Base-by-base conservation (phyloP, 2,113 vertebrate species). In the Hymenochirus boettgeri region DNA sequence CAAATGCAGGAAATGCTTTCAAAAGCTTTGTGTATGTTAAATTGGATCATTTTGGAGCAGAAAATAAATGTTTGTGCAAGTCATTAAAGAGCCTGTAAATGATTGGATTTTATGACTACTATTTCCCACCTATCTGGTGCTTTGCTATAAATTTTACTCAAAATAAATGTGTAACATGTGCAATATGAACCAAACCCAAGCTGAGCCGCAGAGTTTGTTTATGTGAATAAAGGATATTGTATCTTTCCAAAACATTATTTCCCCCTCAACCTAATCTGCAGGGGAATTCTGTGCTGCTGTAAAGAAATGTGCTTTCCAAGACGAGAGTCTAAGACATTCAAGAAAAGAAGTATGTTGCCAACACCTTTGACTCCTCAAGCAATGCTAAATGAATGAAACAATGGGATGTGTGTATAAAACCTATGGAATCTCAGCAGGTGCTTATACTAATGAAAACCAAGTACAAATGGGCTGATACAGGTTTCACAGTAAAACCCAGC, bases 111-210 rank as follows among this genome's bases (percentile, higher is more conserved):
- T 58, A 63, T 58, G 47, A 71, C 25, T 25, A 54, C 52, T 54
- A 60, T 33, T 71, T 60, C 65, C 33, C 55, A 59, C 47, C 54
- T 35, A 71, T 53, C 56, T 67, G 27, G 57, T 47, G 10, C 65
- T 71, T 64, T 29, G 54, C 24, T 39, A 55, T 23, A 54, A 59
- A 62, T 71, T 50, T 42, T 25, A 58, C 45, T 58, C 58, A 52
- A 63, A 63, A 33, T 53, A 31, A 55, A 71, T 47, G 37, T 47
- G 57, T 26, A 60, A 46, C 39, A 58, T 35, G 60, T 60, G 61
- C 50, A 65, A 33, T 21, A 10, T 52, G 42, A 62, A 62, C 42
- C 12, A 52, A 21, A 15, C 54, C 53, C 26, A 31, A 50, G 19
- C 18, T 24, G 54, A 57, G 54, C 45, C 55, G 31, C 25, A 4